These are phyloP conservation scores for Mythimna pallens DNA, from an alignment of 2,888 invertebrate genomes.

Conservation along the genomic window DNA sequence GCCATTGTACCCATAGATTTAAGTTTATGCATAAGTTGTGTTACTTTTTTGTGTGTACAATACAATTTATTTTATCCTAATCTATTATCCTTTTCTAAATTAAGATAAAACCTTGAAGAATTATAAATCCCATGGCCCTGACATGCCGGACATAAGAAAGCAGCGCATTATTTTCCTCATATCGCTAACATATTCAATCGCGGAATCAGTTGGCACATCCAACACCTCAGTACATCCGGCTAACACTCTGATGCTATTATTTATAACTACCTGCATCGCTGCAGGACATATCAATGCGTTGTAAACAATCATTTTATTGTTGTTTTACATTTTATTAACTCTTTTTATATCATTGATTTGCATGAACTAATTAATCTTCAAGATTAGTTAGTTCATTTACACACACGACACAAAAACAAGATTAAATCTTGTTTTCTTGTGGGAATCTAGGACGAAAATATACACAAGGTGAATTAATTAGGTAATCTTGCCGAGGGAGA, in stretches of 20 bases:
- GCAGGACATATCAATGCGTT: slow-evolving; percentile 45
- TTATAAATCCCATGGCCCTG: not conserved
- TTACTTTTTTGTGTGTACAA: too few relatives aligned
- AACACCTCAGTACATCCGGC: slow-evolving; percentile 67
- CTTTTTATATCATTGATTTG: slow-evolving; percentile 11
- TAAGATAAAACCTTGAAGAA: not conserved
- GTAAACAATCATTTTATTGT: slow-evolving; percentile 32
- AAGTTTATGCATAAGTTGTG: too few relatives aligned
- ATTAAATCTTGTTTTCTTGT: not conserved
- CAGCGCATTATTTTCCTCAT: slow-evolving; percentile 32
- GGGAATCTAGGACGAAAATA: too few relatives aligned
- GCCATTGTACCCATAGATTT: too few relatives aligned
- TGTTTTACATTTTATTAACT: slow-evolving; percentile 17
- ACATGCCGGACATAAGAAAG: slow-evolving; percentile 51
- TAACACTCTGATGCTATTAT: slow-evolving; percentile 46
- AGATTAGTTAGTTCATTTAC: too few relatives aligned
- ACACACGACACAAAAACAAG: too few relatives aligned
- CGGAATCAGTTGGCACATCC: slow-evolving; percentile 71
- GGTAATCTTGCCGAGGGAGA: too few relatives aligned
- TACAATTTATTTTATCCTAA: not conserved
- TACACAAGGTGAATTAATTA: too few relatives aligned
- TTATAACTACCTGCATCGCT: slow-evolving; percentile 54
- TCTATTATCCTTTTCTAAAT: not conserved
- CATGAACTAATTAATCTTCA: slow-evolving; percentile 1
- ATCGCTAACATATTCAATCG: slow-evolving; percentile 64